These are phyloP conservation scores for Eleginops maclovinus DNA, from an alignment of 2,113 vertebrate species.

Conservation along the genomic window DNA sequence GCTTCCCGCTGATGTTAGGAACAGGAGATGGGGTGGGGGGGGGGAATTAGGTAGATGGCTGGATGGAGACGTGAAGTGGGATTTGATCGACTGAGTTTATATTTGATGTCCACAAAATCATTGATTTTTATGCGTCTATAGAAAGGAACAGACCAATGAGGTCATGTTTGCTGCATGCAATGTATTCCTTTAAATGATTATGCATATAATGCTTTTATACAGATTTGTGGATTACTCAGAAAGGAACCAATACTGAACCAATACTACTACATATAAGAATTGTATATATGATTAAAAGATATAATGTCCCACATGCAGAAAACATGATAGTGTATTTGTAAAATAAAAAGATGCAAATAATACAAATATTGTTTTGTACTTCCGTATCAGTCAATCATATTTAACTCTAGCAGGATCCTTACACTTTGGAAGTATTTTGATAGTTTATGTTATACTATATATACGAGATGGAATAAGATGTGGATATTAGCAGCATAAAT, in stretches of 20 bases:
- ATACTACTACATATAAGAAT: neutral
- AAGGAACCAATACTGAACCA: constrained; percentile 7
- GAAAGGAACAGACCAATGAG: constrained; percentile 24
- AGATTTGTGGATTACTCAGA: neutral
- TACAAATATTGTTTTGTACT: no score
- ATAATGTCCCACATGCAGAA: neutral
- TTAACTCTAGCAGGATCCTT: neutral
- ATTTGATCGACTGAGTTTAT: constrained; percentile 70
- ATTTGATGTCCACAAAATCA: constrained; percentile 30
- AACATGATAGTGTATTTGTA: neutral
- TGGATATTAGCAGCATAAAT: neutral
- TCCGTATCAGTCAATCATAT: no score
- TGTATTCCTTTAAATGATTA: constrained; percentile 9
- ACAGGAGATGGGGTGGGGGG: constrained; percentile 41
- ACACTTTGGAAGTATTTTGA: neutral
- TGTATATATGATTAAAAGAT: neutral
- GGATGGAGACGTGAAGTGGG: constrained; percentile 57
- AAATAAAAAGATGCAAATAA: no score
- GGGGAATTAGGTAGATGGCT: constrained; percentile 51
- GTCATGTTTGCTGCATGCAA: neutral
- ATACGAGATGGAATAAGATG: no score
- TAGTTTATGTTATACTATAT: no score
- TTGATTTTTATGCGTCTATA: constrained; percentile 46
- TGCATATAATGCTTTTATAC: neutral
- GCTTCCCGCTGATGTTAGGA: constrained; percentile 75